phyloP scores from a whole-genome alignment of 64 coral and sea anemone genomes.

The Hydrozoanthus tunicans region DNA sequence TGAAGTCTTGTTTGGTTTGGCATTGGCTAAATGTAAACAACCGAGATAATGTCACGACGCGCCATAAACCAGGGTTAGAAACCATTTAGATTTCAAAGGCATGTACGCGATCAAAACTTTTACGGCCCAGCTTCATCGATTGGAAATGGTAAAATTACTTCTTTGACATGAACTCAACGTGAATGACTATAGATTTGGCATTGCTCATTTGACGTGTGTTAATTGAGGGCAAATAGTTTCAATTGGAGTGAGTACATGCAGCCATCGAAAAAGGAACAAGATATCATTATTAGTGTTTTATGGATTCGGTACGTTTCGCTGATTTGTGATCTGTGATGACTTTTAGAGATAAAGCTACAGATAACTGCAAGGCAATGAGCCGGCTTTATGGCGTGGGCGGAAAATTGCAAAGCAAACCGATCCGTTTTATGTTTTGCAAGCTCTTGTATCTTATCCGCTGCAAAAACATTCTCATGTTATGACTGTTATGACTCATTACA shows the following conservation, averaged over 20 bases:
- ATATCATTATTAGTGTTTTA: constrained; percentile 56
- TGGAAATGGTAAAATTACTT: constrained; percentile 1
- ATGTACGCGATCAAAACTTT: neutral
- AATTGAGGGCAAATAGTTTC: constrained; percentile 50
- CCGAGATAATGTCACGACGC: neutral
- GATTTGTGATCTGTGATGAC: constrained; percentile 52
- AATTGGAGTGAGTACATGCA: constrained; percentile 29
- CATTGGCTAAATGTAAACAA: constrained; percentile 56
- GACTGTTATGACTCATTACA: constrained; percentile 41
- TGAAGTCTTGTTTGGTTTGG: constrained; percentile 59
- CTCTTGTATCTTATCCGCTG: constrained; percentile 38
- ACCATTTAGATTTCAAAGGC: neutral
- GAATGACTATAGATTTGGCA: neutral
- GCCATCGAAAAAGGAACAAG: constrained; percentile 11
- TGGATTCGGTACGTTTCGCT: constrained; percentile 51
- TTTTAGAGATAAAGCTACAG: constrained; percentile 14
- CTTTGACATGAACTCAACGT: constrained; percentile 46
- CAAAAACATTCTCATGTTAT: constrained; percentile 49
- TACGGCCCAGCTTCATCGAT: constrained; percentile 4
- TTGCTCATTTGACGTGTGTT: constrained; percentile 20
- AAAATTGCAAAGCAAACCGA: constrained; percentile 33
- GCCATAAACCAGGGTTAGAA: neutral
- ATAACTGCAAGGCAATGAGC: constrained; percentile 39
- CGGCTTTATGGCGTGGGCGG: constrained; percentile 18
- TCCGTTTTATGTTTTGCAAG: constrained; percentile 2